These are phyloP conservation scores for Matsumyia berberina DNA, from an alignment of 2,888 invertebrate species.

Conservation along the genomic window DNA sequence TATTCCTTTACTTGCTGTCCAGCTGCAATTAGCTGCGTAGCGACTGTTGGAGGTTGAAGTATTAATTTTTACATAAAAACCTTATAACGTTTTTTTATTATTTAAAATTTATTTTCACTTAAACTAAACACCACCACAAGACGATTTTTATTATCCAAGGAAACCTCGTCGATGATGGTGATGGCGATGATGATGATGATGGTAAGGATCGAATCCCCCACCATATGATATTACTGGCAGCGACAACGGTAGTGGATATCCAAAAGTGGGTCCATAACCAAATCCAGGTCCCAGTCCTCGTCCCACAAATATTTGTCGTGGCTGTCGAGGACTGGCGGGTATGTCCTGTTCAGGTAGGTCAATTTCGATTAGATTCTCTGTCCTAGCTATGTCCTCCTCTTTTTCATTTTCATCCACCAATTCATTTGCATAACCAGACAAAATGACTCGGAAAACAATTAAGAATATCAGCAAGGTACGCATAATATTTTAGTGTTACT, in stretches of 20 bases:
- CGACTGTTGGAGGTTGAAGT: too few relatives aligned
- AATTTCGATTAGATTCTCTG: not conserved
- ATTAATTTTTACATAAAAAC: too few relatives aligned
- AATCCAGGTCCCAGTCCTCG: conserved; percentile 21
- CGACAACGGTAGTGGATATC: conserved; percentile 8
- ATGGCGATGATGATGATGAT: conserved; percentile 8
- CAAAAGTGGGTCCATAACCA: conserved; percentile 1
- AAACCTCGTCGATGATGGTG: conserved; percentile 2
- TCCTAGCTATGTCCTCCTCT: not conserved
- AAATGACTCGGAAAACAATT: not conserved
- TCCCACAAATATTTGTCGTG: conserved; percentile 78
- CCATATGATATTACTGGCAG: not conserved
- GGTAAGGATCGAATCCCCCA: conserved; percentile 6
- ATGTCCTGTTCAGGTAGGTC: conserved; percentile 75
- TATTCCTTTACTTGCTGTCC: too few relatives aligned
- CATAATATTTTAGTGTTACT: not conserved
- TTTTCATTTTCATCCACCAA: not conserved
- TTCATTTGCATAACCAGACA: not conserved
- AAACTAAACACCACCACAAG: not conserved
- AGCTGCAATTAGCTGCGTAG: too few relatives aligned
- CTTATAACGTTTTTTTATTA: not conserved
- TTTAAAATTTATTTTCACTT: not conserved
- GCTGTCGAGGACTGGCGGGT: conserved; percentile 75
- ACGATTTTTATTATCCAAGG: not conserved
- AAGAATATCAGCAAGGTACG: not conserved